Conservation (phyloP, 1,140 invertebrate genomes). For the Procambarus virginalis region DNA sequence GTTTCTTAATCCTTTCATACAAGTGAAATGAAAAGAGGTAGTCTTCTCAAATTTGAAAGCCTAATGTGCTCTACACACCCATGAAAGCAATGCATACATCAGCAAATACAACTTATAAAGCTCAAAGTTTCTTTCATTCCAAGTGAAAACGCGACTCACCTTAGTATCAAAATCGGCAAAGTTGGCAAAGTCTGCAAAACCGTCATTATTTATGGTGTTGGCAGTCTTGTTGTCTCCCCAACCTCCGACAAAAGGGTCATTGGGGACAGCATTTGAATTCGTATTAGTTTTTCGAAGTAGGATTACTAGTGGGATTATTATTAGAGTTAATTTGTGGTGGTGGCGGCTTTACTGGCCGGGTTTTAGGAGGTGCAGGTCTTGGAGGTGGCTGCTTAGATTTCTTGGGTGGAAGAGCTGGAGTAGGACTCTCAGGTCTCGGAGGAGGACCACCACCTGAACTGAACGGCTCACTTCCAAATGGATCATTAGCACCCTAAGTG, state of each 20-base stretch:
- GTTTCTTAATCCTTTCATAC: no score
- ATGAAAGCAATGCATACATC: not conserved
- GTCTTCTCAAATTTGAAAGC: no score
- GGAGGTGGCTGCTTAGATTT: constrained; percentile 90
- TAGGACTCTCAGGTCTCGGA: constrained; percentile 82
- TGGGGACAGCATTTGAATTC: constrained; percentile 61
- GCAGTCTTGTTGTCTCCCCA: constrained; percentile 71
- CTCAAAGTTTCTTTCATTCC: no score
- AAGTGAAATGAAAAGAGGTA: no score
- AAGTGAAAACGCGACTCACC: not conserved
- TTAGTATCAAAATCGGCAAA: constrained; percentile 85
- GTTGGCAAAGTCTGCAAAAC: constrained; percentile 81
- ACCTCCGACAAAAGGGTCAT: constrained; percentile 72
- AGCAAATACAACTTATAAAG: no score
- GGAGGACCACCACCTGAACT: constrained; percentile 80
- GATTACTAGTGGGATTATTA: constrained; percentile 72
- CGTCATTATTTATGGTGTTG: constrained; percentile 71
- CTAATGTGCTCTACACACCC: no score
- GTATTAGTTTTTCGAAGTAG: constrained; percentile 65
- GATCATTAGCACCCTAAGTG: constrained; percentile 78
- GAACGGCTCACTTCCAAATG: constrained; percentile 91
- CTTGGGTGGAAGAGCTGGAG: constrained; percentile 89
- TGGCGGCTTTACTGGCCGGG: constrained; percentile 77
- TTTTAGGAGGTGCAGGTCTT: constrained; percentile 86
- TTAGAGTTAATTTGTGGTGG: constrained; percentile 75